Evolutionary conservation across 2,797 vertebrate genomes (phyloP).

Genomic region (Pempheris klunzingeri): DNA sequence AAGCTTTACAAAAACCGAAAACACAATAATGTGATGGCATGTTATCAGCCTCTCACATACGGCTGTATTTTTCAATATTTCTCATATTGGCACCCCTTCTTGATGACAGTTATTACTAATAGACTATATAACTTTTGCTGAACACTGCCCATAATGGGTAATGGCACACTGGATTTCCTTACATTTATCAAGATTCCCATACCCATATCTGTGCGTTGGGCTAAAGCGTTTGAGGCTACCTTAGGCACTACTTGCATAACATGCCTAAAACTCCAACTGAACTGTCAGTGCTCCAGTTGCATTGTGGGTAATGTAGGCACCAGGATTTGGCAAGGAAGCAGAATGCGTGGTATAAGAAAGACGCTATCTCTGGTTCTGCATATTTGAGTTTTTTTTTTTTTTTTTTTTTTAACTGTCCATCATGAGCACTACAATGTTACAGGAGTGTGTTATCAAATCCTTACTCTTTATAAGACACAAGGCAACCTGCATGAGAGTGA

Average conservation of each 20-base stretch:
- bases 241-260: neutral
- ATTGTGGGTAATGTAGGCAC: neutral
- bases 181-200: slow-evolving; percentile 20
- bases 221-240: neutral
- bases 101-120: neutral
- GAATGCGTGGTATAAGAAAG: too few relatives aligned
- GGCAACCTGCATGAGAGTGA: neutral
- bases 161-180: neutral
- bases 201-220: neutral
- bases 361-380: too few relatives aligned
- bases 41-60: neutral
- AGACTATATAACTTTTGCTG: neutral
- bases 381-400: too few relatives aligned
- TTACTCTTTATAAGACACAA: neutral
- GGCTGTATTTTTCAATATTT: neutral
- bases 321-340: neutral
- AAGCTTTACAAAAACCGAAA: neutral
- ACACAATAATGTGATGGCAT: too few relatives aligned
- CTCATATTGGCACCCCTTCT: neutral
- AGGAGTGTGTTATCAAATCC: neutral
- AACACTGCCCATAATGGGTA: neutral
- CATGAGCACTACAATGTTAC: neutral
- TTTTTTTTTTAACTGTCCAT: too few relatives aligned
- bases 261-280: too few relatives aligned
- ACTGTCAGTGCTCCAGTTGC: too few relatives aligned